Conservation (phyloP, 1,140 invertebrate species). For the Maniola jurtina region DNA sequence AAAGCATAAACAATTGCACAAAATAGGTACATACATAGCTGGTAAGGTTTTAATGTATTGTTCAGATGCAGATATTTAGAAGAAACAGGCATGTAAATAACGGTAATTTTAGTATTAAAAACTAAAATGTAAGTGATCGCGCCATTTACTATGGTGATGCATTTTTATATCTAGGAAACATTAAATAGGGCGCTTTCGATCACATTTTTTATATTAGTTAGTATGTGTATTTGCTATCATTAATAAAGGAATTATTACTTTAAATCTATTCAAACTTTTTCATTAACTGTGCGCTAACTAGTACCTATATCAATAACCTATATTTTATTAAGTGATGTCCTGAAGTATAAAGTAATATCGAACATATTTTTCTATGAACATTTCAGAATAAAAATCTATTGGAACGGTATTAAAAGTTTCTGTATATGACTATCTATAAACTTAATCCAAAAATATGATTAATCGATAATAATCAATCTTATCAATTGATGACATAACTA, state of each 20-base stretch:
- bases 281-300: constrained; percentile 41
- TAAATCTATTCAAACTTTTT: constrained; percentile 34
- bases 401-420: constrained; percentile 20
- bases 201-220: constrained; percentile 51
- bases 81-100: constrained; percentile 74
- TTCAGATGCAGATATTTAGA: constrained; percentile 78
- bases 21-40: constrained; percentile 52
- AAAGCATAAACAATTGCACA: constrained; percentile 68
- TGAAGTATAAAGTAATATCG: constrained; percentile 19
- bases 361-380: constrained; percentile 29
- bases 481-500: background rate
- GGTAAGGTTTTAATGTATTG: constrained; percentile 76
- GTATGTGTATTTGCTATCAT: constrained; percentile 39
- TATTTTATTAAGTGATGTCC: constrained; percentile 23
- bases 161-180: constrained; percentile 53
- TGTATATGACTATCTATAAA: background rate
- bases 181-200: constrained; percentile 48
- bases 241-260: constrained; percentile 39
- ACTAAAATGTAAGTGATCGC: constrained; percentile 49
- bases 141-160: constrained; percentile 52
- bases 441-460: constrained; percentile 5
- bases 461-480: background rate
- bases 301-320: constrained; percentile 31
- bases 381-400: constrained; percentile 20
- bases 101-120: constrained; percentile 57